Base-by-base conservation (phyloP, 2,888 invertebrate species). In the Ferdinandea cuprea region DNA sequence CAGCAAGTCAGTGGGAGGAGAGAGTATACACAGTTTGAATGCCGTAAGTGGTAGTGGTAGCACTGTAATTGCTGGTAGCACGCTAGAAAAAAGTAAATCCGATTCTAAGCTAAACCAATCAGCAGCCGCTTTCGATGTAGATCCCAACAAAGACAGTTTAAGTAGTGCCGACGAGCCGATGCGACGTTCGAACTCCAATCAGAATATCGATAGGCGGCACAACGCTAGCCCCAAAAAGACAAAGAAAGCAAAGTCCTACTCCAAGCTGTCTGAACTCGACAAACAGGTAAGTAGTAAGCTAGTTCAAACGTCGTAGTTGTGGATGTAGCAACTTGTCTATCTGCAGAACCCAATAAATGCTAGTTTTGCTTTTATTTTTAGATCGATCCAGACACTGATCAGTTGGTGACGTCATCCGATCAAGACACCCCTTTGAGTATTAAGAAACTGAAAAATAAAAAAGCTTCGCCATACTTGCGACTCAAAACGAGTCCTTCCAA, bases 41-140 rank as follows among this genome's bases (percentile, higher is more conserved):
- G 66, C 42, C 19, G 85, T 86, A 79, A 86, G 83, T 85, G 85
- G 85, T 73, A 85, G 40, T 61, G 73, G 77, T 50, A 86, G 86
- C 13, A 65, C 81, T 46, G 85, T 85, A 37, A 88, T 86, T 86
- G 88, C 91, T 7, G 83, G 83, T 78, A 83, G 78, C 44, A 68
- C 58, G 78, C 88, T 92, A 65, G 94, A 94, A 87, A 94, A 94
- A 86, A 94, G 94, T 88, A 94, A 94, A 88, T 94, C 94, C 0
- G 94, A 94, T 88, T 94, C 94, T 17, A 94, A 93, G 87, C 89
- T 94, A 42, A 92, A 92, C 86, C 92, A 92, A 80, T 78, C 83
- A 66, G 72, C 81, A 54, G 52, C 78, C 17, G 72, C 72, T 72
- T 83, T 83, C 35, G 73, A 84, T 74, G 65, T 56, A 32, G 71